Evolutionary conservation across 2,113 vertebrate species (phyloP).

Genomic region (Dasyurus viverrinus): DNA sequence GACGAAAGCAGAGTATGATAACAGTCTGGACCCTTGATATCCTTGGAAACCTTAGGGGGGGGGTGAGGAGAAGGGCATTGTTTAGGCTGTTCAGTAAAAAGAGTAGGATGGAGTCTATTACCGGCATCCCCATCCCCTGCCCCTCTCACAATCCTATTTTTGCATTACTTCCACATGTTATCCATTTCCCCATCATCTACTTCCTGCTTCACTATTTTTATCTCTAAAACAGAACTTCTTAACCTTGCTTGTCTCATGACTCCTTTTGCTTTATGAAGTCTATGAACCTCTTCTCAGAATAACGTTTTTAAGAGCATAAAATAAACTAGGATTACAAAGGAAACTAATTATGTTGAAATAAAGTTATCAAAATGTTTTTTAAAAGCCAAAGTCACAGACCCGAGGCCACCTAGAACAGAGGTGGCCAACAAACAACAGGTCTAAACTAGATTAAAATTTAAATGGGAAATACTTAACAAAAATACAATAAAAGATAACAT

Average conservation of each 20-base stretch:
- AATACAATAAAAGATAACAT: neutral
- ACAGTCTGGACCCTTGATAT: constrained; percentile 1
- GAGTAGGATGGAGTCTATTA: neutral
- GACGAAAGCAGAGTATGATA: constrained; percentile 40
- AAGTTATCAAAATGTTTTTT: neutral
- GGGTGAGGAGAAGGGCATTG: neutral
- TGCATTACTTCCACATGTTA: neutral
- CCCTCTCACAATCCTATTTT: neutral
- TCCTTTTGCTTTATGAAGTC: neutral
- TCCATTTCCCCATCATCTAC: neutral
- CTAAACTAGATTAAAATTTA: neutral
- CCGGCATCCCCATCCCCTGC: neutral
- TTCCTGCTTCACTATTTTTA: neutral
- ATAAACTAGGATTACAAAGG: neutral
- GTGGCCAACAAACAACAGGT: neutral
- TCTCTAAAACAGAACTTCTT: neutral
- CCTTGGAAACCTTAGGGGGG: neutral
- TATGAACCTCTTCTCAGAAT: neutral
- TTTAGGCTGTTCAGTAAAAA: constrained; percentile 41
- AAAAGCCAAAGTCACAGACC: neutral
- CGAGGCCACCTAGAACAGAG: neutral
- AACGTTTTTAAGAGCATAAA: neutral
- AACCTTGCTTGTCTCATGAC: neutral
- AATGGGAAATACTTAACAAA: neutral
- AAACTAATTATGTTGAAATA: neutral